Evolutionary conservation across 2,113 vertebrate genomes (phyloP).

Genomic region (Acrocephalus kingi): DNA sequence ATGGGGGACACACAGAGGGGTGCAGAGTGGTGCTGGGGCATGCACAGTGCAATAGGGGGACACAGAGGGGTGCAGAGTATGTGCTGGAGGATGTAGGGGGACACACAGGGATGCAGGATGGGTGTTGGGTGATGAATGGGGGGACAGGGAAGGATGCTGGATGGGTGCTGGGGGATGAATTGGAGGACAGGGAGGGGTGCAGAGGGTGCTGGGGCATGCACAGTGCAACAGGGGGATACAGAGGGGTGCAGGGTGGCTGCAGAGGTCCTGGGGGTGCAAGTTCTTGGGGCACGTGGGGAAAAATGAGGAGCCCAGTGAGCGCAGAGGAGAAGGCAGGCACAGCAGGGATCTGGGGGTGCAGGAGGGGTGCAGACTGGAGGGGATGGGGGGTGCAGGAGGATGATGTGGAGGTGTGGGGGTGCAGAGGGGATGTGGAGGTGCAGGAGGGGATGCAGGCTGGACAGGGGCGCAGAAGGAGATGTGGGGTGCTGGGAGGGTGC

Average conservation of each 20-base stretch:
- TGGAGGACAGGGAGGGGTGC: neutral
- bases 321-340: neutral
- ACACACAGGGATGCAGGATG: neutral
- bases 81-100: neutral
- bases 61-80: neutral
- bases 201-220: neutral
- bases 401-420: neutral
- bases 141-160: neutral
- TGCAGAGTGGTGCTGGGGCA: neutral
- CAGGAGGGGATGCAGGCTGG: neutral
- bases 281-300: neutral
- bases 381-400: neutral
- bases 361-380: neutral
- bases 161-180: neutral
- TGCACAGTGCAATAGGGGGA: neutral
- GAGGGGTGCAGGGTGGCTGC: neutral
- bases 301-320: neutral
- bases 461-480: neutral
- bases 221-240: neutral
- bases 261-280: neutral
- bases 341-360: neutral
- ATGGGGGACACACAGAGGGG: neutral
- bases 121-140: neutral
- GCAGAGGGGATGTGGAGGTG: neutral
- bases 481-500: neutral